Evolutionary conservation across 2,888 invertebrate genomes (phyloP), one percentile per base, ranked within the genome.

Genomic region (Syritta pipiens): DNA sequence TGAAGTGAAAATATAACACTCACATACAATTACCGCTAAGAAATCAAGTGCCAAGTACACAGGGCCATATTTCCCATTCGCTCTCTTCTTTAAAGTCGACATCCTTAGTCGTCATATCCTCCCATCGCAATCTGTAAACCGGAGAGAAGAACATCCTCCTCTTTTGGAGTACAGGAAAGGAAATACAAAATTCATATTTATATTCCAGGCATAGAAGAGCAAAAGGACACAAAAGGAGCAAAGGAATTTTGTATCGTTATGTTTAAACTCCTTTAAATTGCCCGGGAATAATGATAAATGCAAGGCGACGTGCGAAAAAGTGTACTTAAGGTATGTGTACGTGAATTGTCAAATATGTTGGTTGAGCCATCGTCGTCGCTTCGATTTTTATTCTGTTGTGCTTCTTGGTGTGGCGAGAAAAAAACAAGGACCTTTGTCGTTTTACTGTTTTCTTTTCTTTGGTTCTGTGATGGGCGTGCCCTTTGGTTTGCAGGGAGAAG

Each of bases 251-350:
- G 57, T 69, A 59, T 63, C 69, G 63, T 76, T 76, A 57, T 65
- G 53, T 53, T 67, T 72, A 79, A 72, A 72, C 72, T 72, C 60
- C 72, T 72, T 79, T 72, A 79, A 79, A 79, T 67, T 72, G 67
- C 35, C 67, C 55, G 55, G 10, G 55, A 79, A 79, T 67, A 79
- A 79, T 79, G 77, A 79, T 79, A 79, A 79, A 77, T 77, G 72
- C 72, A 77, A 59, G 71, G 59, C 55, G 77, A 79, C 77, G 77
- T 79, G 77, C 77, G 60, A 79, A 77, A 77, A 63, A 63, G 40
- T 71, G 22, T 53, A 40, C 63, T 59, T 53, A 71, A 65, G 71
- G 46, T 51, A 37, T 57, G 71, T 77, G 65, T 71, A 72, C 72
- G 49, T 67, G 65, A 67, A 72, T 44, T 71, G 59, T 60, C 65